These are phyloP conservation scores for Lanius collurio DNA, from an alignment of 2,113 vertebrate species.

Conservation along the genomic window DNA sequence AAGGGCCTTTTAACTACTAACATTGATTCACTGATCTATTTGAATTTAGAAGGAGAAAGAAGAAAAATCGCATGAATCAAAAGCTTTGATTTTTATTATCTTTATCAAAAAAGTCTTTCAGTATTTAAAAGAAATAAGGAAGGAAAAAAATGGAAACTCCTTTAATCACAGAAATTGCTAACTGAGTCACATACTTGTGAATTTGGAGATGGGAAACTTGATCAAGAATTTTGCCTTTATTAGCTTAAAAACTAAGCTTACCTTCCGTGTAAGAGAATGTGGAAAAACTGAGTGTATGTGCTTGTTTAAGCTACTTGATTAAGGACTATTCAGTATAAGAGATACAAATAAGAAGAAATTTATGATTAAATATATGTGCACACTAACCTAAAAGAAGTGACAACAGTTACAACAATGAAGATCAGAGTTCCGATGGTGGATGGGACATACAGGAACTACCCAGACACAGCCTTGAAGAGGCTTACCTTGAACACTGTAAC, in stretches of 20 bases:
- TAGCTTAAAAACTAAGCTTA: neutral
- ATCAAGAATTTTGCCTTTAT: neutral
- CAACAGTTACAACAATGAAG: neutral
- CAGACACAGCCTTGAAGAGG: neutral
- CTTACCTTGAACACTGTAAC: neutral
- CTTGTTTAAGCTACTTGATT: neutral
- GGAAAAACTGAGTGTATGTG: neutral
- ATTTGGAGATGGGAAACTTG: neutral
- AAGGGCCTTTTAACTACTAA: neutral
- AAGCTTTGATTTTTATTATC: neutral
- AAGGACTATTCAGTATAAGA: neutral
- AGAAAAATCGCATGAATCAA: neutral
- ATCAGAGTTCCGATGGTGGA: neutral
- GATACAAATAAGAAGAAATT: neutral
- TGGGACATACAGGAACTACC: neutral
- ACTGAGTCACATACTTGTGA: neutral
- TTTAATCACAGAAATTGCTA: neutral
- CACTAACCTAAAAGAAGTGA: neutral
- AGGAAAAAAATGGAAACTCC: neutral
- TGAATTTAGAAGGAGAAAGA: neutral
- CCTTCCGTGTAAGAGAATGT: neutral
- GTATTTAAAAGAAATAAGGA: neutral
- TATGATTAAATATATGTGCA: neutral
- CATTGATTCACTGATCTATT: neutral
- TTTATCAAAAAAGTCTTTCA: neutral